Base-by-base conservation (phyloP, 2,797 vertebrate species). In the Adrianichthys oophorus region DNA sequence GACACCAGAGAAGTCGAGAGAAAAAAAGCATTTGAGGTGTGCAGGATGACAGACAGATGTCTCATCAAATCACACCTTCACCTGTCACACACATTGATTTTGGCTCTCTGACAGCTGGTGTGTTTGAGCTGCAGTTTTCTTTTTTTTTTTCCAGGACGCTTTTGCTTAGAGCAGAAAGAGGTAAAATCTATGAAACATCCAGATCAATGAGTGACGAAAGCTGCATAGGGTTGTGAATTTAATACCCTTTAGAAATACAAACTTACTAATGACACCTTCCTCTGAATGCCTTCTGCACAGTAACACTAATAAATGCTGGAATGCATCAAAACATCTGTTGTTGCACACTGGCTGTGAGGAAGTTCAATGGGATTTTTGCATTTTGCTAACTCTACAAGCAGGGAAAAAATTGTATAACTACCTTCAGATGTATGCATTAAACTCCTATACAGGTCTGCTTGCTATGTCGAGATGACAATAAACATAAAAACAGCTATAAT, bases 51-150 rank as follows among this genome's bases (percentile, higher is more conserved):
- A 7, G 43, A 62, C 51, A 68, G 45, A 48, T 64, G 62, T 70
- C 44, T 47, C 32, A 26, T 42, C 52, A 21, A 48, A 40, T 79
- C 55, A 48, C 18, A 68, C 16, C 7, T 54, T 48, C 12, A 21
- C 63, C 54, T 59, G 52, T 65, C 63, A 24, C 23, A 46, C 46
- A 52, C 17, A 50, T 56, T 57, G 52, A 63, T 76, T 73, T 58
- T 23, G 52, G 26, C 49, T 54, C 53, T 40, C 45, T 50, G 62
- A 66, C 41, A 58, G 49, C 49, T 61, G 59, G 45, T 57, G 46
- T 46, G 32, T 57, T 48, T 58, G 17, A 68, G 26, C 19, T 59
- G 24, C 1, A 8, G 42, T 55, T 56, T 47, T 59, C 29, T 55
- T 62, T 49, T 24, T 60, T 49, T 62, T n/a, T 51, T 8, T 29